Conservation (phyloP, 2,888 invertebrate species). For the Diarsia rubi region DNA sequence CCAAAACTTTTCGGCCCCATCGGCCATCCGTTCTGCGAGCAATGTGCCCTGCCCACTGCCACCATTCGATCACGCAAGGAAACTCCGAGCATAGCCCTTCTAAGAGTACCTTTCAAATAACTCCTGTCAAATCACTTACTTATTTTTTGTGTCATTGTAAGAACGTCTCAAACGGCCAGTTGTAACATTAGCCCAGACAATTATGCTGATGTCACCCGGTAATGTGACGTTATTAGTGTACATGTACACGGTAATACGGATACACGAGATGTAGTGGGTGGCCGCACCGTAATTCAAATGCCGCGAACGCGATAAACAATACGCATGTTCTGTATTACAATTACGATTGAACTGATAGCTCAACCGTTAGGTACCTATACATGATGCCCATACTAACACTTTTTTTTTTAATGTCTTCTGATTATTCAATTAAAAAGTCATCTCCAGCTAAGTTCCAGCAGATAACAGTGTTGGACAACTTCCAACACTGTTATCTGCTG, state of each 20-base stretch:
- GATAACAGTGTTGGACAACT: too few species aligned
- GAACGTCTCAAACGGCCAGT: conserved; percentile 9
- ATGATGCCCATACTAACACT: too few species aligned
- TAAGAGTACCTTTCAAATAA: neutral
- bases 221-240: conserved; percentile 31
- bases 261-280: conserved; percentile 7
- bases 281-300: conserved; percentile 8
- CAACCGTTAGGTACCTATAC: too few species aligned
- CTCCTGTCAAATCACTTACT: conserved; percentile 1
- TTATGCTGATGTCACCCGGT: conserved; percentile 11
- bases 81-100: too few species aligned
- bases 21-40: too few species aligned
- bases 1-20: too few species aligned
- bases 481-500: neutral
- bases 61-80: too few species aligned
- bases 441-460: neutral
- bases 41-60: too few species aligned
- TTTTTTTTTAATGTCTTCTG: neutral
- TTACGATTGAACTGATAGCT: neutral
- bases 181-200: conserved; percentile 16
- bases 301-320: neutral
- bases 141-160: conserved; percentile 7
- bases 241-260: conserved; percentile 11
- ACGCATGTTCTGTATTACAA: neutral
- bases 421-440: neutral